phyloP scores from a whole-genome alignment of 2,888 invertebrate genomes.

The Amaurobius ferox region DNA sequence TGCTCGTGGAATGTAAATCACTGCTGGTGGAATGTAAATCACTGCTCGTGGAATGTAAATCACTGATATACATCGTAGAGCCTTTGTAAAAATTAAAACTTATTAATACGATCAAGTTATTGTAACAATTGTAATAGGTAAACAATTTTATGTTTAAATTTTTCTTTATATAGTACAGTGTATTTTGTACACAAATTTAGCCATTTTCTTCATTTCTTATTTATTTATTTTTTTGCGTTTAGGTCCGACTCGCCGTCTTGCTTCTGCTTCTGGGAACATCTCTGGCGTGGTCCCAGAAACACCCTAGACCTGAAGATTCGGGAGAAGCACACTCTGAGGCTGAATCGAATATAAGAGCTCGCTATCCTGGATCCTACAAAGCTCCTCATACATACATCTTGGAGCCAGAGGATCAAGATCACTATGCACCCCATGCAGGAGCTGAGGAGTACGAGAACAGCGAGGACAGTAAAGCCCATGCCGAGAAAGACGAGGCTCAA shows the following conservation, averaged over 20 bases:
- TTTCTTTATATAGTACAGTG: no score
- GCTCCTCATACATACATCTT: conserved; percentile 5
- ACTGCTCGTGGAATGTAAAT: no score
- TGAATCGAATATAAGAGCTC: conserved; percentile 22
- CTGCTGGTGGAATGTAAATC: no score
- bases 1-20: no score
- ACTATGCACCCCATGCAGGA: not conserved
- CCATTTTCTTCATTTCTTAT: no score
- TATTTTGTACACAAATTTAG: no score
- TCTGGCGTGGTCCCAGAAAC: conserved; percentile 10
- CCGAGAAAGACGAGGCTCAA: not conserved
- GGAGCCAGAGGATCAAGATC: conserved; percentile 16
- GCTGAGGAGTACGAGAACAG: conserved; percentile 17
- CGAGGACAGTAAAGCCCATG: conserved; percentile 24
- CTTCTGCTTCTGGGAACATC: conserved; percentile 4
- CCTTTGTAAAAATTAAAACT: no score
- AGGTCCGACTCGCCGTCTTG: conserved; percentile 4
- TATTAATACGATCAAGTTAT: no score
- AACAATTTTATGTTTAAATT: no score
- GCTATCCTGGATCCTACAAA: not conserved
- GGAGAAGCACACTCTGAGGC: not conserved
- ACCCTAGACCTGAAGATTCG: not conserved
- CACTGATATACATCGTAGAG: no score
- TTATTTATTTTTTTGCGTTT: conserved; percentile 6
- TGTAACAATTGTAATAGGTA: no score